Conservation (phyloP, 2,113 vertebrate species). For the Callospermophilus lateralis region DNA sequence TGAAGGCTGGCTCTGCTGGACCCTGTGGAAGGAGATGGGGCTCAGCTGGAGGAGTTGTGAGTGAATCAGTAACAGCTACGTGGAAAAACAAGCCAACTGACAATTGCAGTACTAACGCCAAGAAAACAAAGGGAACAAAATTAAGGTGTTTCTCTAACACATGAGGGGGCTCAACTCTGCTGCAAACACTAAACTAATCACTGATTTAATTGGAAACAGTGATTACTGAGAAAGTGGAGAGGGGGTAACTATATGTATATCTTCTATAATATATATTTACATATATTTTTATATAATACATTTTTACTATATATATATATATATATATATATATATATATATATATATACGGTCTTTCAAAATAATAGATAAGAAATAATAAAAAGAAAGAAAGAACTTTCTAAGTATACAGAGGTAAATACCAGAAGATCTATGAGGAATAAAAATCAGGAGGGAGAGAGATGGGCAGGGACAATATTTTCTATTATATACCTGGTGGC, state of each 20-base stretch:
- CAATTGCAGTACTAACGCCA: not conserved
- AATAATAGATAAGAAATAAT: not conserved
- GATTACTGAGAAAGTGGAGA: not conserved
- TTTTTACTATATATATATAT: no score
- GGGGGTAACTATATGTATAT: not conserved
- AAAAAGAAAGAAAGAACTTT: not conserved
- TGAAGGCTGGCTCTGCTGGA: not conserved
- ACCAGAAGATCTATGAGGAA: not conserved
- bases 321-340: no score
- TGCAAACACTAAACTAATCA: not conserved
- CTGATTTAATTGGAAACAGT: not conserved
- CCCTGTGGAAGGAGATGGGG: not conserved
- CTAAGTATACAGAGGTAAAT: rapidly evolving
- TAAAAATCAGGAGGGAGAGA: not conserved
- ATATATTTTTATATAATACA: no score
- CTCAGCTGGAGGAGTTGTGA: not conserved
- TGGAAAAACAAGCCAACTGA: not conserved
- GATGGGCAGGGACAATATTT: not conserved
- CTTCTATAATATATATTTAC: no score
- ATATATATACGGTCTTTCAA: not conserved
- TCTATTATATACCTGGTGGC: rapidly evolving
- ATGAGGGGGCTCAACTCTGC: not conserved
- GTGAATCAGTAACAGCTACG: not conserved
- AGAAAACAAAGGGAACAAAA: not conserved
- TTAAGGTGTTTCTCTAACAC: not conserved